Evolutionary conservation across 2,113 vertebrate species (phyloP), one percentile per base, ranked within the genome.

Genomic region (Poeciliopsis occidentalis): DNA sequence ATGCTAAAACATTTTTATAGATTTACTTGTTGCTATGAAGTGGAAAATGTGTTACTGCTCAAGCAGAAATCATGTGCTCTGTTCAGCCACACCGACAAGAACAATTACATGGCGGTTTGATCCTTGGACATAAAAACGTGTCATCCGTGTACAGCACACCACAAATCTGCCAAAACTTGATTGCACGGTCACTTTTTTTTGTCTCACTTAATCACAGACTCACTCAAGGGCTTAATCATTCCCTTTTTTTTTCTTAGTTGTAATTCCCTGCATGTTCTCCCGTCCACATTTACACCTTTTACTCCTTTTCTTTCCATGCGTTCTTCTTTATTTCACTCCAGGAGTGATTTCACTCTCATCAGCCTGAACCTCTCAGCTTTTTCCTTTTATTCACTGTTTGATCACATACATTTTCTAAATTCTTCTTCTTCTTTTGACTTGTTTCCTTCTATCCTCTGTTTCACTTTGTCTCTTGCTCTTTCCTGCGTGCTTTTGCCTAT

Each of bases 101-200:
- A 71, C 75, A 71, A 82, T 80, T 87, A 78, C 79, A 63, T 64
- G 64, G 61, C 75, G 68, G 64, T 77, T 85, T 73, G 85, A 85
- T 84, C 82, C 57, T 73, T 31, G 4, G 63, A 82, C 64, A 69
- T 82, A 75, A 85, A 86, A 85, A 81, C 61, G n/a, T 76, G 73
- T 57, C 73, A 69, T 66, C 84, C 72, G 41, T 69, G 62, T 64
- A 61, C 75, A 76, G 41, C 39, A 17, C 63, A 47, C 60, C 69
- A 60, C 86, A 76, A 90, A 85, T 79, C 82, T 82, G 75, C 73
- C 81, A 67, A 67, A 73, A 78, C 71, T 41, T 78, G 82, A 87
- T 77, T 75, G 69, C 81, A 41, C 84, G 80, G 67, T 84, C 79
- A 71, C 51, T 74, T 57, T 80, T 70, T 71, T 80, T 70, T 71